These are phyloP conservation scores for Tapirus indicus DNA, from an alignment of 2,797 vertebrate species.

Conservation along the genomic window DNA sequence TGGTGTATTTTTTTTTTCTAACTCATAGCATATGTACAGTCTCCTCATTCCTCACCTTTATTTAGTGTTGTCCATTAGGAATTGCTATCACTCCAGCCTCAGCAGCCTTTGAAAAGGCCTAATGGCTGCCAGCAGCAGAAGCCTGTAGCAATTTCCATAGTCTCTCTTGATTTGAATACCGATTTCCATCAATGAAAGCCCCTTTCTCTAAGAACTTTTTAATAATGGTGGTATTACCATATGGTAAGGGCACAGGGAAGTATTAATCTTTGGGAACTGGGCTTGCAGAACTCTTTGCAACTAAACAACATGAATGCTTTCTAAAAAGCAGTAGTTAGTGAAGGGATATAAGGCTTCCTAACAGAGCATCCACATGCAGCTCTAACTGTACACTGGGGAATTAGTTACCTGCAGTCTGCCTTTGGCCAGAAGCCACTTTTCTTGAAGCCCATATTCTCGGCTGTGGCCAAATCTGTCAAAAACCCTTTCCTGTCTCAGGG, in stretches of 20 bases:
- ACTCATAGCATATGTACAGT: background rate
- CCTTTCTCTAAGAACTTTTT: background rate
- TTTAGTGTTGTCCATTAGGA: background rate
- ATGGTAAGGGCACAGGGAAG: background rate
- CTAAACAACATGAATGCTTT: background rate
- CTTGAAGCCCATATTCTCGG: background rate
- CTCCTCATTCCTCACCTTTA: background rate
- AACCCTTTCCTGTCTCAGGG: slow-evolving; percentile 8
- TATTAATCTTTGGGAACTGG: background rate
- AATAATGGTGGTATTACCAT: background rate
- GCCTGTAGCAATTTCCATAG: background rate
- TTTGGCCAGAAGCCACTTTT: slow-evolving; percentile 25
- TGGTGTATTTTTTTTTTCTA: background rate
- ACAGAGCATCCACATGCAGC: background rate
- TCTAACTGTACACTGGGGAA: background rate
- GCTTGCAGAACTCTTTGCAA: background rate
- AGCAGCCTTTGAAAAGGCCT: background rate
- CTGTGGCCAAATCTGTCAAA: background rate
- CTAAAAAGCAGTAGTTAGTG: background rate
- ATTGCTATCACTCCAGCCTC: background rate
- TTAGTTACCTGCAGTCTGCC: background rate
- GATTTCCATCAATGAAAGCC: background rate
- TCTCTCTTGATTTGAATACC: background rate
- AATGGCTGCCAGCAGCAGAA: background rate
- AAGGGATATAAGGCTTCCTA: background rate